Evolutionary conservation across 2,888 invertebrate species (phyloP).

Genomic region (Laothoe populi): DNA sequence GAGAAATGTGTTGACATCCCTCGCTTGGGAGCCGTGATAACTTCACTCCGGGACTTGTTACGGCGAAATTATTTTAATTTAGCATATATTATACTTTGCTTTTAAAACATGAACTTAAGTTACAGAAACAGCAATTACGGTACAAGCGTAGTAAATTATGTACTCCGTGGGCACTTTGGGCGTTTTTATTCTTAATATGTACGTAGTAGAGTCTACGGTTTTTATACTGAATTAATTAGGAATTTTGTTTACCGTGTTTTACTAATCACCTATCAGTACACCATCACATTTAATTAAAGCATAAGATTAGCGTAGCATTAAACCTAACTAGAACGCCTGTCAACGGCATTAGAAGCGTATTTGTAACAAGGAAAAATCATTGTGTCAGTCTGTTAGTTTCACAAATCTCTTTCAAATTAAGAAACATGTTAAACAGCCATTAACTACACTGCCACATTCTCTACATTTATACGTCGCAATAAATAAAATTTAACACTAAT

Average conservation of each 20-base stretch:
- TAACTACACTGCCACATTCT: conserved; percentile 7
- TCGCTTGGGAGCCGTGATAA: conserved; percentile 45
- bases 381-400: neutral
- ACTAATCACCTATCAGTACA: neutral
- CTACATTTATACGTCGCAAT: neutral
- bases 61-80: conserved; percentile 26
- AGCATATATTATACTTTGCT: conserved; percentile 17
- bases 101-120: conserved; percentile 5
- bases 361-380: neutral
- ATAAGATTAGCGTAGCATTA: too few relatives aligned
- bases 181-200: neutral
- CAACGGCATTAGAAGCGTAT: neutral
- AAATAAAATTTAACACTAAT: conserved; percentile 2
- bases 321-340: neutral
- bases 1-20: conserved; percentile 46
- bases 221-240: neutral
- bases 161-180: neutral
- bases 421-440: conserved; percentile 8
- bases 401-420: neutral
- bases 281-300: too few relatives aligned
- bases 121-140: conserved; percentile 17
- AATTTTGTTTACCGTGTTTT: neutral
- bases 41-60: conserved; percentile 33
- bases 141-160: conserved; percentile 14
- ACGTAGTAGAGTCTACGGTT: neutral